Conservation (phyloP, 2,888 invertebrate genomes). For the Oeneis ivallda region DNA sequence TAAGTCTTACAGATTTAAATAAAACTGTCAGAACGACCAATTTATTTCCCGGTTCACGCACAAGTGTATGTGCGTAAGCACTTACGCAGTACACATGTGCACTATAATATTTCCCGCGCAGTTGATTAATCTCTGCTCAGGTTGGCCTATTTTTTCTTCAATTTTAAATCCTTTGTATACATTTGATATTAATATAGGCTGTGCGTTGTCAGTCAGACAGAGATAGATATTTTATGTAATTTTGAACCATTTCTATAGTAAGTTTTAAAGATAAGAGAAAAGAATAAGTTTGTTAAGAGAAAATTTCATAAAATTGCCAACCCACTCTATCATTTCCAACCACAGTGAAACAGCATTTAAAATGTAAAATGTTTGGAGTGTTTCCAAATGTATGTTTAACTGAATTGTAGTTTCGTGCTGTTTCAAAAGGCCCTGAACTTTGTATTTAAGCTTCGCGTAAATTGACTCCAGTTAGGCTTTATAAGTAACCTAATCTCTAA, state of each 20-base stretch:
- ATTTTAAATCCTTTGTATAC: no score
- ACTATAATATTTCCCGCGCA: no score
- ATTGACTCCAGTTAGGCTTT: constrained; percentile 38
- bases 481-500: constrained; percentile 13
- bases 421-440: constrained; percentile 41
- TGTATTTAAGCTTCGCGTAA: constrained; percentile 36
- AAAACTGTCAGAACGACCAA: no score
- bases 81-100: no score
- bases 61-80: no score
- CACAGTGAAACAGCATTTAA: constrained; percentile 31
- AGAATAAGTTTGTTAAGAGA: constrained; percentile 11
- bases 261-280: neutral
- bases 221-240: no score
- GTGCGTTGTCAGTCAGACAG: no score
- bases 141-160: no score
- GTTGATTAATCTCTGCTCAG: no score
- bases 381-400: constrained; percentile 37
- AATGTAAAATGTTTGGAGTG: constrained; percentile 37
- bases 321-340: constrained; percentile 26
- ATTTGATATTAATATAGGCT: no score
- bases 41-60: no score
- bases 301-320: constrained; percentile 22
- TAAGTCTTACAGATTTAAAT: no score
- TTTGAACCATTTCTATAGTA: neutral
- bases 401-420: constrained; percentile 35